Evolutionary conservation across 1,140 invertebrate species (phyloP).

Genomic region (Caenorhabditis remanei): DNA sequence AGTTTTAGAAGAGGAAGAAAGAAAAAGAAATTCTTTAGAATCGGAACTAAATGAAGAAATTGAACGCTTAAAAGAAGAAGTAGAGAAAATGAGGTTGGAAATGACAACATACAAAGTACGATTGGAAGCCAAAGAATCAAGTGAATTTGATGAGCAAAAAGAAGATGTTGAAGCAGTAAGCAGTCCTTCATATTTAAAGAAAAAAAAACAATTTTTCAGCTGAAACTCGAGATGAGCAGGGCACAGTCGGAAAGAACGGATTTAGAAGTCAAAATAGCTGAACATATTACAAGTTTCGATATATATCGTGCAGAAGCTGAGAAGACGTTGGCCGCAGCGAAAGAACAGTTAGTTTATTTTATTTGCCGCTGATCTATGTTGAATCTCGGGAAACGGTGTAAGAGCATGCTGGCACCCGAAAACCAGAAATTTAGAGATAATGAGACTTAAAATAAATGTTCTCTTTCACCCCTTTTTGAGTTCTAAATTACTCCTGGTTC

Average conservation of each 20-base stretch:
- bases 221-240: not conserved
- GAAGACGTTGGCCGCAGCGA: conserved; percentile 17
- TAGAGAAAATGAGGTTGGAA: conserved; percentile 34
- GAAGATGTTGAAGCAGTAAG: conserved; percentile 45
- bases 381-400: conserved; percentile 2
- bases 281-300: conserved; percentile 7
- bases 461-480: not conserved
- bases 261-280: not conserved
- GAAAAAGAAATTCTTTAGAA: not conserved
- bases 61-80: conserved; percentile 47
- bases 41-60: conserved; percentile 24
- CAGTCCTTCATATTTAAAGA: not conserved
- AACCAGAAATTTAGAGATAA: not conserved
- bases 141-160: conserved; percentile 17
- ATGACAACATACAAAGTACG: conserved; percentile 27
- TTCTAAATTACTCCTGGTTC: not conserved
- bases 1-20: conserved; percentile 46
- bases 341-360: conserved; percentile 23
- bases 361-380: not conserved
- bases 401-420: conserved; percentile 2
- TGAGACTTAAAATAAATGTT: not conserved
- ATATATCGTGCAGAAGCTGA: conserved; percentile 23
- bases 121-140: conserved; percentile 39
- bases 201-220: conserved; percentile 1
- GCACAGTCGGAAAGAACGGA: not conserved